A percentile compares a stretch with the other conserved stretches of the same genome.
These are phyloP conservation scores for Rhamnusium bicolor DNA, from an alignment of 2,888 invertebrate genomes.

Conservation along the genomic window DNA sequence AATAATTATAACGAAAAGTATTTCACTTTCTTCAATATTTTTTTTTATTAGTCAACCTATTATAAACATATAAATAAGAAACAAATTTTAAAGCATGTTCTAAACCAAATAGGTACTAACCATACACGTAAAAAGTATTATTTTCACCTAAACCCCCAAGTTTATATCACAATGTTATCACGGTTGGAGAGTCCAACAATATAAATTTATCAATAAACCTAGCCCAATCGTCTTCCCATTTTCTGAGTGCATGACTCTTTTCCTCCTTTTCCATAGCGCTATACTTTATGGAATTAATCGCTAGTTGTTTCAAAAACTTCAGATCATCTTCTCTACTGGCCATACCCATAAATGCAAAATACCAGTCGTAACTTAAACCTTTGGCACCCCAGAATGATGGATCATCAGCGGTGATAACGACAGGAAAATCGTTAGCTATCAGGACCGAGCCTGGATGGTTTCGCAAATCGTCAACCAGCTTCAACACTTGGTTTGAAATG, in stretches of 20 bases:
- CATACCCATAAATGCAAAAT: constrained; percentile 84
- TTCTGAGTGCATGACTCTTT: constrained; percentile 71
- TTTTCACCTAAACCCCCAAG: too few relatives aligned
- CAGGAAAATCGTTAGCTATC: constrained; percentile 79
- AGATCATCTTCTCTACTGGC: constrained; percentile 80
- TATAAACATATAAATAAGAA: too few relatives aligned
- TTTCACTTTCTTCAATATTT: too few relatives aligned
- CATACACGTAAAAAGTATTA: too few relatives aligned
- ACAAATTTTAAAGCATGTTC: too few relatives aligned
- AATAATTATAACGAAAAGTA: too few relatives aligned
- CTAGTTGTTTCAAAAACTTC: constrained; percentile 81
- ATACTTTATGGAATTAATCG: constrained; percentile 82
- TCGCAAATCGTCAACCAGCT: constrained; percentile 80
- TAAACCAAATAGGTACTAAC: too few relatives aligned
- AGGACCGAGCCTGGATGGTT: constrained; percentile 82
- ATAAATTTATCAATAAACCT: constrained; percentile 70
- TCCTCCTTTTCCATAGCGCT: constrained; percentile 74
- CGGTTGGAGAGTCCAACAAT: neutral
- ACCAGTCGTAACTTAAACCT: constrained; percentile 84
- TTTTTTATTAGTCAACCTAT: too few relatives aligned
- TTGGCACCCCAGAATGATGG: constrained; percentile 83
- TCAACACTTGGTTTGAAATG: constrained; percentile 83
- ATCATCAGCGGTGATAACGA: constrained; percentile 85
- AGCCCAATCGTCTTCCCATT: constrained; percentile 77
- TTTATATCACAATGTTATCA: neutral